Base-by-base conservation (phyloP, 2,888 invertebrate genomes). In the Thera britannica region DNA sequence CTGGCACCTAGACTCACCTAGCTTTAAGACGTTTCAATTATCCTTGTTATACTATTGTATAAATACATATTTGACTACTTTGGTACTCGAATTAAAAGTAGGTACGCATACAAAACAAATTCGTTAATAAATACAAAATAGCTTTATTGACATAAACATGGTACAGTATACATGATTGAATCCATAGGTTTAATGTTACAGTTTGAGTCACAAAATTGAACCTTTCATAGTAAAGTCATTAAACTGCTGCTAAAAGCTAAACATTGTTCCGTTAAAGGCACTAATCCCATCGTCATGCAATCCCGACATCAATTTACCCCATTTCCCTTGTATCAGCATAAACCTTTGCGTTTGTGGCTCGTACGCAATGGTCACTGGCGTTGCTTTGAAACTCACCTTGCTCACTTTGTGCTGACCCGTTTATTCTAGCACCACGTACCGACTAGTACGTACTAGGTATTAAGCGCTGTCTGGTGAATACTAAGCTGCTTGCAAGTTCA, bases 361-460 rank as follows among this genome's bases (percentile, higher is more conserved):
- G 51, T 36, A 58, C 44, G 63, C 63, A 63, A 57, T 44, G 54
- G 54, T 54, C 60, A 65, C 59, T 49, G 56, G 49, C 36, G 52
- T 46, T 58, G 62, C 66, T 67, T 66, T 62, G 62, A 62, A 38
- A 62, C 62, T 54, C 35, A 60, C 58, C 58, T 62, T 23, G 51
- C 60, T n/a, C 12, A 46, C 35, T 61, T 61, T 52, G 44, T 34
- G 58, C 52, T 62, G 62, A 67, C 57, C 61, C 57, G 61, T 44
- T 66, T 51, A 57, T 65, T 51, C 60, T 52, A 11, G 58, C 44
- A 35, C 57, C 58, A 51, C 44, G 35, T 41, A 12, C 23, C 7
- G n/a, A n/a, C 49, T 49, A 9, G 8, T 49, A 49, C 12, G n/a
- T 12, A 49, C 12, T 6, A 49, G 12, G 12, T 49, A 49, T 48